Evolutionary conservation across 2,113 vertebrate genomes (phyloP).

Genomic region (Monopterus albus): DNA sequence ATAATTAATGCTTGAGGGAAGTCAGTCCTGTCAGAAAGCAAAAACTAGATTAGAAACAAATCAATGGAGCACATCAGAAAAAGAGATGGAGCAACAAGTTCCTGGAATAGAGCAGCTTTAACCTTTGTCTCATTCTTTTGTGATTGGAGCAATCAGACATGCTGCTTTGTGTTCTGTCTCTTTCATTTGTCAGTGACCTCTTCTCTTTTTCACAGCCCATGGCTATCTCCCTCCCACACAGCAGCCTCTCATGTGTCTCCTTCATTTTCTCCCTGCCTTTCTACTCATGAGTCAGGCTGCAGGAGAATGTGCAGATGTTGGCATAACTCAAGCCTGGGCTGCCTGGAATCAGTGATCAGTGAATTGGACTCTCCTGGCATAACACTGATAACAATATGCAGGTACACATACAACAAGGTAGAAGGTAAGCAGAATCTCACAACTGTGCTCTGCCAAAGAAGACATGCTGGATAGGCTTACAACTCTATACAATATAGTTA

Average conservation of each 20-base stretch:
- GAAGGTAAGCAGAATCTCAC: not conserved
- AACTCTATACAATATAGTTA: not conserved
- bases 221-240: conserved; percentile 16
- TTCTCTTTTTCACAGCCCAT: not conserved
- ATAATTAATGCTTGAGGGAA: conserved; percentile 85
- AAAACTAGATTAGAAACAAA: conserved; percentile 76
- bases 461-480: not conserved
- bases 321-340: conserved; percentile 34
- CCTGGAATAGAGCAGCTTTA: conserved; percentile 48
- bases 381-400: conserved; percentile 62
- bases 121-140: conserved; percentile 43
- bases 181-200: conserved; percentile 40
- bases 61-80: conserved; percentile 72
- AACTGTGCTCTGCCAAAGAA: not conserved
- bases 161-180: not conserved
- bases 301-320: conserved; percentile 4
- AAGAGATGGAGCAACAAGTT: conserved; percentile 50
- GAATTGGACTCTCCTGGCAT: conserved; percentile 57
- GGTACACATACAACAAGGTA: conserved; percentile 24
- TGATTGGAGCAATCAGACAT: conserved; percentile 38
- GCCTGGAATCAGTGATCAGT: conserved; percentile 32
- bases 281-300: conserved; percentile 8
- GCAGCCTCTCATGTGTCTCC: not conserved
- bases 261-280: conserved; percentile 10
- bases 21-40: conserved; percentile 65